Evolutionary conservation across 2,888 invertebrate species (phyloP), one percentile per base, ranked within the genome.

Genomic region (Fragum fragum): DNA sequence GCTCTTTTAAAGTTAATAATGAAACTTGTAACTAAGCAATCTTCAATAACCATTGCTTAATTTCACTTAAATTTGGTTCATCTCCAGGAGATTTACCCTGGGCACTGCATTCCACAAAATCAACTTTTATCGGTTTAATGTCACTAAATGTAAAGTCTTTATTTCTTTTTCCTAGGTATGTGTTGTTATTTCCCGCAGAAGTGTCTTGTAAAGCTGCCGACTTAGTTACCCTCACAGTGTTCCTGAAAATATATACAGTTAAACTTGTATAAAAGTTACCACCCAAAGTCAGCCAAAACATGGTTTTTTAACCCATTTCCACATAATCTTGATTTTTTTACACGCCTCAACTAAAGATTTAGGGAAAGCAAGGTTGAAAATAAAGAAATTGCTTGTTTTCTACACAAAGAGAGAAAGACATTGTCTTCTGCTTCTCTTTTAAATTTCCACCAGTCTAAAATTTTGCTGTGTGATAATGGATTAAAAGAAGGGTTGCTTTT

Each of bases 81-180:
- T 95, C 95, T 28, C 96, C 96, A 70, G 95, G 95, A 63, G 96
- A 90, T 77, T 89, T 91, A 28, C 90, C 92, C 21, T 88, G 79
- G 11, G 93, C 93, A 82, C 93, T 93, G 88, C 94, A 93, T 87
- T 95, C 95, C 18, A 90, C 92, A 90, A 95, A 95, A 26, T 94
- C 94, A 16, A 98, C 96, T 83, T 96, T 96, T 74, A 96, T 95
- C 29, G 95, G 93, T 71, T 92, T 95, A 16, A 98, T 95, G 89
- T 97, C 97, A 0, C 96, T 95, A 94, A 98, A 98, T 90, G 97
- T 96, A 95, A 99, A 98, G 92, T 97, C 97, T 92, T 97, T 97
- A 73, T 97, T 97, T 39, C 89, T 76, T 92, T 96, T 97, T 23
- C 98, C 98, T 36, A 98, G 95, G 88, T 96, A 96, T 5, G 89